phyloP scores from a whole-genome alignment of 2,797 vertebrate genomes.

The Thripadectes ignobilis region DNA sequence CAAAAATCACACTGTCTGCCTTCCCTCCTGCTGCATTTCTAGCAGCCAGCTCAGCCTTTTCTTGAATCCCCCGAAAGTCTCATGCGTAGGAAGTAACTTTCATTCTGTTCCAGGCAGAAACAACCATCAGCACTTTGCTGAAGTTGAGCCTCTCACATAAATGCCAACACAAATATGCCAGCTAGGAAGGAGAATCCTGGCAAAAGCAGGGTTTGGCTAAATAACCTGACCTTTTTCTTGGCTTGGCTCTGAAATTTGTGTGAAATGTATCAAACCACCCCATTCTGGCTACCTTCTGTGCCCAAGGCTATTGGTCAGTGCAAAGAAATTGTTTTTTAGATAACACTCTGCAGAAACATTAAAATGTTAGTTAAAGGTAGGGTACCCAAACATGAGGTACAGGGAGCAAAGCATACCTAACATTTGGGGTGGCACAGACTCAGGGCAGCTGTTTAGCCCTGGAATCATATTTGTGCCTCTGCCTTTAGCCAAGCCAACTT shows the following conservation, averaged over 20 bases:
- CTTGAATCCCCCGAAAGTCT: not conserved
- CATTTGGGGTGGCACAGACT: not conserved
- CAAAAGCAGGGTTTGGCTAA: not conserved
- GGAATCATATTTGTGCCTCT: not conserved
- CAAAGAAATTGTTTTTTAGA: not conserved
- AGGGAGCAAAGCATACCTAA: not conserved
- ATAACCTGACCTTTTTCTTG: not conserved
- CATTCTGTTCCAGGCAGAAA: not conserved
- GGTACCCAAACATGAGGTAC: not conserved
- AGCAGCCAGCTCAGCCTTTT: not conserved
- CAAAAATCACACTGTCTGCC: not conserved
- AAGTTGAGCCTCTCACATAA: not conserved
- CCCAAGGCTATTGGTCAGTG: not conserved
- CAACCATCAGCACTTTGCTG: not conserved
- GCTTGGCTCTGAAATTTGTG: not conserved
- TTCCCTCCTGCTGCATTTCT: not conserved
- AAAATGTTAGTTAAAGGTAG: not conserved
- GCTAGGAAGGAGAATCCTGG: not conserved
- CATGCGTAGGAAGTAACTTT: not conserved
- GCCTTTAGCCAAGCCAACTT: not conserved
- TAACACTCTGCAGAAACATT: not conserved
- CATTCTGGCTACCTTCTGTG: not conserved
- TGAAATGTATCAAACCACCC: not conserved
- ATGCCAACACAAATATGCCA: slow-evolving; percentile 1
- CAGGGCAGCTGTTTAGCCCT: not conserved